phyloP scores from a whole-genome alignment of 1,140 invertebrate species.

The Maconellicoccus hirsutus region DNA sequence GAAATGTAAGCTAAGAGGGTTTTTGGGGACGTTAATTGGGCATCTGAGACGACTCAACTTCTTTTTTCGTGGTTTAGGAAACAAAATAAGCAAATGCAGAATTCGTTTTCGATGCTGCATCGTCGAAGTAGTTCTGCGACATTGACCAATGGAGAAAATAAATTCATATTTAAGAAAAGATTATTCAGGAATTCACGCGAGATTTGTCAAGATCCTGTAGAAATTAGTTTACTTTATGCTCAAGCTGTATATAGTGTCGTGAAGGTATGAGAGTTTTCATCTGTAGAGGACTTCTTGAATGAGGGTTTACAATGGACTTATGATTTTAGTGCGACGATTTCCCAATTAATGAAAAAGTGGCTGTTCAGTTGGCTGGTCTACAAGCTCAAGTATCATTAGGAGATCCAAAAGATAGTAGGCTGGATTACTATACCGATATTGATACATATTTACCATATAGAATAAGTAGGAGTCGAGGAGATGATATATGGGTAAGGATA shows the following conservation, averaged over 20 bases:
- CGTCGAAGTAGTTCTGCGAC: constrained; percentile 42
- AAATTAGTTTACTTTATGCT: constrained; percentile 87
- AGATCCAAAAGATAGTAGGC: constrained; percentile 59
- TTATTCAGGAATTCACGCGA: constrained; percentile 78
- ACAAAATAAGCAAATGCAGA: constrained; percentile 47
- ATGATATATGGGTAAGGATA: constrained; percentile 57
- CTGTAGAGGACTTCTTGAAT: neutral
- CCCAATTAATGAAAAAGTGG: constrained; percentile 87
- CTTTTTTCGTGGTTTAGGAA: constrained; percentile 37
- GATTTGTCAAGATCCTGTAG: constrained; percentile 89
- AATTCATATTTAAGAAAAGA: constrained; percentile 84
- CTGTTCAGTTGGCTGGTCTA: constrained; percentile 80
- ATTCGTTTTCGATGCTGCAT: constrained; percentile 41
- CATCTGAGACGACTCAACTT: too few relatives aligned
- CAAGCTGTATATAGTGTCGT: constrained; percentile 91
- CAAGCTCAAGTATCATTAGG: constrained; percentile 88
- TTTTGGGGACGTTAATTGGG: neutral
- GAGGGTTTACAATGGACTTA: too few relatives aligned
- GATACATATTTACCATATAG: constrained; percentile 67
- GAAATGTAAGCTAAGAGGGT: constrained; percentile 50
- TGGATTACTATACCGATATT: constrained; percentile 67
- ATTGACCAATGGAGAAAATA: constrained; percentile 72
- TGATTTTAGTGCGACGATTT: constrained; percentile 73
- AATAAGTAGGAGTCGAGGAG: constrained; percentile 56
- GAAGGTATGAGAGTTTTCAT: too few relatives aligned